These are phyloP conservation scores for Xiphophorus hellerii DNA, from an alignment of 2,113 vertebrate species.

Conservation along the genomic window DNA sequence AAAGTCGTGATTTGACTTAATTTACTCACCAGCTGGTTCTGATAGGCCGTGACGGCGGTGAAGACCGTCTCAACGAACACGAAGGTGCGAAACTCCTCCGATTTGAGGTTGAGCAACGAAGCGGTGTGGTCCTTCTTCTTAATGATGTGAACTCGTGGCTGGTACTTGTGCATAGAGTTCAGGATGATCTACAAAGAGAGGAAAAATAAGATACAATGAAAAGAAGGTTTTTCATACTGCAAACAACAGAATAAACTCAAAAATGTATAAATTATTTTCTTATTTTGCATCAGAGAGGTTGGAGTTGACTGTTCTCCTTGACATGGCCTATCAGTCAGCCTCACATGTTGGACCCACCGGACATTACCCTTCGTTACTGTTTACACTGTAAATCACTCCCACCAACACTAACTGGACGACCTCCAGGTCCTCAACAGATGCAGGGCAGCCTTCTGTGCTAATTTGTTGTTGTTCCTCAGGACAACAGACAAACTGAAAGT, in stretches of 20 bases:
- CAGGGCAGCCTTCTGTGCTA: not conserved
- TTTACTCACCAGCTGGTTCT: slow-evolving; percentile 95
- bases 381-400: not conserved
- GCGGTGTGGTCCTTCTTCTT: slow-evolving; percentile 99
- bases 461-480: not conserved
- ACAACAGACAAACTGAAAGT: no score
- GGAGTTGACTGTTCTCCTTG: not conserved
- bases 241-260: not conserved
- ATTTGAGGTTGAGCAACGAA: slow-evolving; percentile 96
- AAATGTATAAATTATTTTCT: not conserved
- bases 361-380: slow-evolving; percentile 5
- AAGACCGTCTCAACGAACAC: slow-evolving; percentile 97
- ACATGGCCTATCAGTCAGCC: not conserved
- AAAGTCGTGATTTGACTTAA: not conserved
- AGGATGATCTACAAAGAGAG: slow-evolving; percentile 88
- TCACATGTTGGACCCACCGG: not conserved
- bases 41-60: slow-evolving; percentile 97
- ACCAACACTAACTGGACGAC: not conserved
- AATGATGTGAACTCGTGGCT: slow-evolving; percentile 98
- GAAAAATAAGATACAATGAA: not conserved
- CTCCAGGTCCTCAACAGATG: not conserved
- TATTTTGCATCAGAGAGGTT: not conserved
- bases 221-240: not conserved
- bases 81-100: slow-evolving; percentile 97
- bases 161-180: slow-evolving; percentile 99